Evolutionary conservation across 2,113 vertebrate species (phyloP).

Genomic region (Heterotilapia buettikoferi): DNA sequence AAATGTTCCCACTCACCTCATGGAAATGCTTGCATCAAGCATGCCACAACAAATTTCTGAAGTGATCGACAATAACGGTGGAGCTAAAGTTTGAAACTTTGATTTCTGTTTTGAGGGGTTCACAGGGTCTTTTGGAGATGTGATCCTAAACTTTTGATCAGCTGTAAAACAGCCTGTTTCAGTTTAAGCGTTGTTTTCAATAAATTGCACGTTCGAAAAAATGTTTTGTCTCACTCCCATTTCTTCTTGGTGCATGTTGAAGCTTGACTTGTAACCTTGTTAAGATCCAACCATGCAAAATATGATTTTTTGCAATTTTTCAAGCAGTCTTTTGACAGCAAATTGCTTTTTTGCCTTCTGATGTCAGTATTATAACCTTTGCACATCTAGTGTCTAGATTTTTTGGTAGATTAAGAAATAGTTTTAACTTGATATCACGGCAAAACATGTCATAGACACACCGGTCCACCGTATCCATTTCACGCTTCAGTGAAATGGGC

Average conservation of each 20-base stretch:
- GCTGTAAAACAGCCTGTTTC: background rate
- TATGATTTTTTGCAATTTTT: background rate
- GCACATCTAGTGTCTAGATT: background rate
- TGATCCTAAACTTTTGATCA: background rate
- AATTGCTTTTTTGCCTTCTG: background rate
- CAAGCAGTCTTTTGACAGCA: background rate
- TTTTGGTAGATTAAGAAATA: background rate
- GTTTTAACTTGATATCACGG: background rate
- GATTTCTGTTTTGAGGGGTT: background rate
- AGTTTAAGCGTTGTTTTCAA: background rate
- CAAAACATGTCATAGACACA: background rate
- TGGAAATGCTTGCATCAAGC: background rate
- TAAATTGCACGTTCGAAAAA: accelerated
- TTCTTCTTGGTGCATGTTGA: background rate
- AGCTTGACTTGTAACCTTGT: background rate
- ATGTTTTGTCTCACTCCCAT: background rate
- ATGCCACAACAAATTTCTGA: background rate
- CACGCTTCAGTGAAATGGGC: background rate
- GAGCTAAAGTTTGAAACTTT: background rate
- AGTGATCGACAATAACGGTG: background rate
- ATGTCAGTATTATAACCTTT: background rate
- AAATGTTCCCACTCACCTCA: background rate
- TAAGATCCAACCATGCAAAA: background rate
- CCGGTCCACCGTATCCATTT: background rate
- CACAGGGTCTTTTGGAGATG: background rate